Base-by-base conservation (phyloP, 2,888 invertebrate genomes). In the Apantesis nais region DNA sequence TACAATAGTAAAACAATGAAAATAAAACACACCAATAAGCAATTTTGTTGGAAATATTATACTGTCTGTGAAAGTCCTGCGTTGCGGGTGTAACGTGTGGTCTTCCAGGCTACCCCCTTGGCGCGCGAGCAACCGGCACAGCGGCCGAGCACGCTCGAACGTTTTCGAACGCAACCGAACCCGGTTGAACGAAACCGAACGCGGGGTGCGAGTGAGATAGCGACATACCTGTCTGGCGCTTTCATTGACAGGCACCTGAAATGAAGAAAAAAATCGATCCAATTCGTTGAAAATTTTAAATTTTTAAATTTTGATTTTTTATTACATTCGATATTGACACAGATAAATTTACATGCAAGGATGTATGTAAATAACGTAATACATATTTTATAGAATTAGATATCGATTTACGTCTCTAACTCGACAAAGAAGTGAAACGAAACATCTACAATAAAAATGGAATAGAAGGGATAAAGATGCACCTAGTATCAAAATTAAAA, bases 171-270 rank as follows among this genome's bases (percentile, higher is more conserved):
- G 92, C 85, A 88, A 92, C 92, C 92, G 91, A 93, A 91, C 89
- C 87, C 91, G 91, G 92, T 90, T 92, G 92, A 93, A 91, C 90
- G 93, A 90, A 90, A 94, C 89, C 89, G 91, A 93, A 91, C 89
- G 92, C 90, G 90, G 87, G 87, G 87, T 84, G 89, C 89, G 89
- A 91, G 87, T 89, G 90, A 92, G 88, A 88, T 92, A 93, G 93
- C 89, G 92, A 95, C 95, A 96, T 96, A 96, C 96, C 96, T 96
- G 96, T 96, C 96, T 95, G 96, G 96, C 96, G 96, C 96, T 96
- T 96, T 96, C 96, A 96, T 96, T 96, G 96, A 96, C 96, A 96
- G 96, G 96, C 96, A 96, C 96, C 96, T 96, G 96, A 95, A 96
- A 96, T 94, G 94, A 96, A 96, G 96, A 96, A 96, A 96, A 94